Evolutionary conservation across 2,797 vertebrate genomes (phyloP).

Genomic region (Iguana delicatissima): DNA sequence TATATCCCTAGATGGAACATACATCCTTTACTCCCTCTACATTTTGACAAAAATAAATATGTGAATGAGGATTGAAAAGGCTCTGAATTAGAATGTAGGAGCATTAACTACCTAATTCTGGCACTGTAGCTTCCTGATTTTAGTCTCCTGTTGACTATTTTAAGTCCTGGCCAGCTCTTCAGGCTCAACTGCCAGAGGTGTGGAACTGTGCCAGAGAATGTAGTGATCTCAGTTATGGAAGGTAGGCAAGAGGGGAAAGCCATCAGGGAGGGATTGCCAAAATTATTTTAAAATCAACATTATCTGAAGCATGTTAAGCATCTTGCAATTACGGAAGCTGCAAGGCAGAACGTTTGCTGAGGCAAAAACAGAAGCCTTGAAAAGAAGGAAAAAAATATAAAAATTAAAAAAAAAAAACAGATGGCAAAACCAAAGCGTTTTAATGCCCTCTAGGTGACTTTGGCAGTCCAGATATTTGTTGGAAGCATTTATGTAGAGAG

Average conservation of each 20-base stretch:
- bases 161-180: not conserved
- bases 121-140: not conserved
- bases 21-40: not conserved
- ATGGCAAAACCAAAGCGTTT: slow-evolving; percentile 59
- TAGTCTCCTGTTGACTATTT: not conserved
- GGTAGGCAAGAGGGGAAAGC: slow-evolving; percentile 24
- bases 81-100: not conserved
- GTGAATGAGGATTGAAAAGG: not conserved
- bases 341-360: slow-evolving; percentile 43
- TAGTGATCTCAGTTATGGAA: slow-evolving; percentile 24
- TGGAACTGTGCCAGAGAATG: slow-evolving; percentile 7
- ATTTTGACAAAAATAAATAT: not conserved
- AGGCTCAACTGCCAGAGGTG: not conserved
- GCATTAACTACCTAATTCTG: not conserved
- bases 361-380: slow-evolving; percentile 20
- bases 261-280: slow-evolving; percentile 54
- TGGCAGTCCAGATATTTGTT: slow-evolving; percentile 23
- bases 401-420: slow-evolving; percentile 35
- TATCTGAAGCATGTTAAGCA: slow-evolving; percentile 54
- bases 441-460: slow-evolving; percentile 40
- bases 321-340: slow-evolving; percentile 60
- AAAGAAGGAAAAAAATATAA: not conserved
- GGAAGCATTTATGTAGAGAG: slow-evolving; percentile 23
- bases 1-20: too few relatives aligned
- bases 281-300: slow-evolving; percentile 39